Percentiles rank a stretch among this genome's conserved stretches.
phyloP scores from a whole-genome alignment of 2,888 invertebrate genomes.

The Diarsia brunnea region DNA sequence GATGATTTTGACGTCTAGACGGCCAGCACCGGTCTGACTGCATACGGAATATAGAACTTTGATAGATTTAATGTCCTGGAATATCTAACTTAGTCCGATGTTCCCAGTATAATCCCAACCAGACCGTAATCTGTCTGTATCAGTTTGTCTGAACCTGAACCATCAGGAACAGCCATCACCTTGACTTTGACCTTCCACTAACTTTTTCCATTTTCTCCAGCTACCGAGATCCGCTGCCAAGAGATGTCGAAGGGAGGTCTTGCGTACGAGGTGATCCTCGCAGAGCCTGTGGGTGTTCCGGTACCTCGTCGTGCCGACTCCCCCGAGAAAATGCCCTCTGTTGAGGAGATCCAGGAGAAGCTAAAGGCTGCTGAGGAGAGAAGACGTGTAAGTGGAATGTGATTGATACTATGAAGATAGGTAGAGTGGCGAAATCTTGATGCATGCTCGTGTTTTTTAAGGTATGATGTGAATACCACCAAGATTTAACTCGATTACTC shows the following conservation, averaged over 20 bases:
- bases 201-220: constrained; percentile 82
- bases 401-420: neutral
- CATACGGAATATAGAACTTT: neutral
- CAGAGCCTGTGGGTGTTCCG: constrained; percentile 94
- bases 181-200: neutral
- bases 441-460: too few species aligned
- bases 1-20: neutral
- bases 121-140: neutral
- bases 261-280: constrained; percentile 97
- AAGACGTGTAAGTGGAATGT: constrained; percentile 93
- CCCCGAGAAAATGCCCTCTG: constrained; percentile 93
- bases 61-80: neutral
- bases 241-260: constrained; percentile 98
- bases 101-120: neutral
- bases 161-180: too few species aligned
- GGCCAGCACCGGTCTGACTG: neutral
- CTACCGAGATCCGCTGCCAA: constrained; percentile 97
- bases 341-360: constrained; percentile 97
- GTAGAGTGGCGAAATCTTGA: too few species aligned
- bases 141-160: too few species aligned
- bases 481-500: too few species aligned
- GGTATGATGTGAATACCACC: too few species aligned
- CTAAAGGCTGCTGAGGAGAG: constrained; percentile 98
- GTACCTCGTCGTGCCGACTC: constrained; percentile 93
- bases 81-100: neutral